Conservation (phyloP, 1,140 invertebrate species). For the Brachystomella parvula region DNA sequence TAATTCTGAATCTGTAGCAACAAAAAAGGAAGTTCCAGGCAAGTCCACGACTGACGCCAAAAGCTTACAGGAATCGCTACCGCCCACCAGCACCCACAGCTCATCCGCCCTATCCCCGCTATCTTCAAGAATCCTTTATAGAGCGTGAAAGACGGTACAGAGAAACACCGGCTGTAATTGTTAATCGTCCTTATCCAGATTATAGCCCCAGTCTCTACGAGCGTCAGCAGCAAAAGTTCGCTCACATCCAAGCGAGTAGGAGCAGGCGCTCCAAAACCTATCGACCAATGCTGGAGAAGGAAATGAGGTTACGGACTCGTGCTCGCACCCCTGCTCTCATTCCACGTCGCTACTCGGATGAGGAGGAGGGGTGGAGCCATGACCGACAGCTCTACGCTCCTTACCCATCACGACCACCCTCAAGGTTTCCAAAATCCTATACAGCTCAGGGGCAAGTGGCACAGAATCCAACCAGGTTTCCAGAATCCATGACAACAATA, state of each 20-base stretch:
- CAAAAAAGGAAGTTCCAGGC: no score
- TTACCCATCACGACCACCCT: no score
- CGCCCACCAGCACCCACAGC: neutral
- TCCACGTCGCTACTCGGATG: neutral
- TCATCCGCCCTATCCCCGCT: neutral
- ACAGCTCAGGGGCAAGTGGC: no score
- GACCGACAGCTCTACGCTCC: no score
- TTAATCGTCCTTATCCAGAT: neutral
- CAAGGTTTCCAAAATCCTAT: no score
- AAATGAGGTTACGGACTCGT: neutral
- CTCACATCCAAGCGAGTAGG: neutral
- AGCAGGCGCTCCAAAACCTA: neutral
- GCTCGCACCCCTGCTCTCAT: neutral
- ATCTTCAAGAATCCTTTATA: neutral
- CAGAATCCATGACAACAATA: no score
- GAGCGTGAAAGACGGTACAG: neutral
- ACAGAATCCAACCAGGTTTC: no score
- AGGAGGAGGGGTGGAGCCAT: no score
- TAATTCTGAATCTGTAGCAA: neutral
- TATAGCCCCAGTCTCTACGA: neutral
- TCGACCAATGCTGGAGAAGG: neutral
- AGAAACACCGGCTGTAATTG: neutral
- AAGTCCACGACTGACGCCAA: no score
- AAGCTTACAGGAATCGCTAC: neutral
- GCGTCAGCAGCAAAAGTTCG: neutral